These are phyloP conservation scores for Morpho achilles DNA, from an alignment of 2,888 invertebrate genomes.

Conservation along the genomic window DNA sequence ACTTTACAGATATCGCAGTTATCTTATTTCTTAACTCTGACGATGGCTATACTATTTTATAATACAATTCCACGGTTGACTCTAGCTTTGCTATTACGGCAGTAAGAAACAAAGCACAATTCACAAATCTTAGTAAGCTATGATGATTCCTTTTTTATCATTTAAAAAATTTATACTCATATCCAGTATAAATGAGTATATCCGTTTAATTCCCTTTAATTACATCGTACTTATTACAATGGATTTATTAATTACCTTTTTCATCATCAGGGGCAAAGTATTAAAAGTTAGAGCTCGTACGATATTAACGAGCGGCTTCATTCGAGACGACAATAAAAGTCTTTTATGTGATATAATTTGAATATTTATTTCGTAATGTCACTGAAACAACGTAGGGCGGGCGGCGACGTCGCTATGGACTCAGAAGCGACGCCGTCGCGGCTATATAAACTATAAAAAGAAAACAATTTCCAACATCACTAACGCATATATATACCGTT, in stretches of 20 bases:
- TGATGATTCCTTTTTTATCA: too few relatives aligned
- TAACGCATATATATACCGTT: slow-evolving; percentile 55
- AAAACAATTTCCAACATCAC: slow-evolving; percentile 69
- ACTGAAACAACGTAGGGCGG: slow-evolving; percentile 66
- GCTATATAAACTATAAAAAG: slow-evolving; percentile 68
- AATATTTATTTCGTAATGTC: slow-evolving; percentile 78
- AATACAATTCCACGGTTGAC: too few relatives aligned
- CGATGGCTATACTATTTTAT: too few relatives aligned
- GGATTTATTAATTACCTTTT: slow-evolving; percentile 9
- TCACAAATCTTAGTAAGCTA: too few relatives aligned
- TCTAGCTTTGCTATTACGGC: too few relatives aligned
- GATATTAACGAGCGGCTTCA: slow-evolving; percentile 20
- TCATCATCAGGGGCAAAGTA: slow-evolving; percentile 14
- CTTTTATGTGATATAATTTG: slow-evolving; percentile 63
- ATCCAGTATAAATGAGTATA: too few relatives aligned
- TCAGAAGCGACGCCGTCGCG: slow-evolving; percentile 60
- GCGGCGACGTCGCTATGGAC: slow-evolving; percentile 65
- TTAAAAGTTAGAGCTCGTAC: slow-evolving; percentile 18
- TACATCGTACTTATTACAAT: slow-evolving; percentile 1
- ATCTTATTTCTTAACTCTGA: too few relatives aligned
- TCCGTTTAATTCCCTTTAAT: too few relatives aligned
- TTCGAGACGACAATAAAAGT: slow-evolving; percentile 42
- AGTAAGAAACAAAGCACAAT: too few relatives aligned
- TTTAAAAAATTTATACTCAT: too few relatives aligned
- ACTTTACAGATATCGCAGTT: too few relatives aligned